A percentile compares a stretch with the other conserved stretches of the same genome.
Evolutionary conservation across 2,113 vertebrate genomes (phyloP).

Genomic region (Emydocephalus ijimae): DNA sequence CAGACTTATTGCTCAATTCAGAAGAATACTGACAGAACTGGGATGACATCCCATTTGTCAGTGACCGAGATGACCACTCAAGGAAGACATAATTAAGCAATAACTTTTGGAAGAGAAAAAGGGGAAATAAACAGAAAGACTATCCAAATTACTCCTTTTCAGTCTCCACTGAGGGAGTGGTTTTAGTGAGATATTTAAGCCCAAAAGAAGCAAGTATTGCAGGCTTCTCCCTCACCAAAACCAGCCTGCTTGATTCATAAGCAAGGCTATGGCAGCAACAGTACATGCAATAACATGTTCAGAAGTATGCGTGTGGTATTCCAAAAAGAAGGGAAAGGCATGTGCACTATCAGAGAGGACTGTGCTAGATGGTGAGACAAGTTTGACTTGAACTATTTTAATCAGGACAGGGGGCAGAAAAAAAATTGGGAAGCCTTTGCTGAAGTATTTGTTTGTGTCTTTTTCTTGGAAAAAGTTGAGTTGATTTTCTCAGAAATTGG

Average conservation of each 20-base stretch:
- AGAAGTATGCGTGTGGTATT: conserved; percentile 36
- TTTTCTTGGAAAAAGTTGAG: not conserved
- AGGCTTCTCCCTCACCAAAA: not conserved
- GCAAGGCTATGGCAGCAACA: conserved; percentile 21
- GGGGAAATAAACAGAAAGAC: conserved; percentile 19
- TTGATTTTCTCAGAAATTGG: not conserved
- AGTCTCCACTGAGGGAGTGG: conserved; percentile 13
- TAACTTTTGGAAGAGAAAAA: conserved; percentile 21
- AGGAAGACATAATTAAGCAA: conserved; percentile 33
- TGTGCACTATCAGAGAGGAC: conserved; percentile 48
- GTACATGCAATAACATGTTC: conserved; percentile 45
- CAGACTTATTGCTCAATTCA: conserved; percentile 9
- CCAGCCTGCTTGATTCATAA: not conserved
- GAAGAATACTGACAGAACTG: not conserved
- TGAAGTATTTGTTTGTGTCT: not conserved
- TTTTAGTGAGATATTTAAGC: conserved; percentile 13
- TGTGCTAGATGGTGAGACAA: conserved; percentile 33
- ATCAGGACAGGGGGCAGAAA: not conserved
- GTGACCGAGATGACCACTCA: not conserved
- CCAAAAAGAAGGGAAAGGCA: conserved; percentile 54
- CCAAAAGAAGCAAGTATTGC: conserved; percentile 1
- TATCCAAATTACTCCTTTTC: conserved; percentile 18
- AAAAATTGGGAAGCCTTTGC: not conserved
- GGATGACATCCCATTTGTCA: conserved; percentile 13
- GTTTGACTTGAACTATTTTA: conserved; percentile 50